A percentile compares a stretch with the other conserved stretches of the same genome.
Evolutionary conservation across 1,140 invertebrate genomes (phyloP).

Genomic region (Pissodes strobi): DNA sequence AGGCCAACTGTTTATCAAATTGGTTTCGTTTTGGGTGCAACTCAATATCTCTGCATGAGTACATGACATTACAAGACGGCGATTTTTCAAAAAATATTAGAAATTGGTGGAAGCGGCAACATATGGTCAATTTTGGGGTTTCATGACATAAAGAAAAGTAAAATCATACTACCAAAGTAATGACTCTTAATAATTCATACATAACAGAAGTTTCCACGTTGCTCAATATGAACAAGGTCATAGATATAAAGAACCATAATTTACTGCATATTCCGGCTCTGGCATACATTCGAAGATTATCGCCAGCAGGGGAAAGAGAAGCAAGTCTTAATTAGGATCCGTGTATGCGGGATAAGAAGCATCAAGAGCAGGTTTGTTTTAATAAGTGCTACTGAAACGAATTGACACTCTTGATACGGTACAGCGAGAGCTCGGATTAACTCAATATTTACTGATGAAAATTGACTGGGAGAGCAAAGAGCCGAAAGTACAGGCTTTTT

Average conservation of each 20-base stretch:
- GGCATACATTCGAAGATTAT: conserved; percentile 24
- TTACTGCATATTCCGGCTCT: conserved; percentile 6
- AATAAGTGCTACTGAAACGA: conserved; percentile 46
- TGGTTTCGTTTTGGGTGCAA: too few relatives aligned
- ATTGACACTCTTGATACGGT: conserved; percentile 45
- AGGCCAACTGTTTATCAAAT: too few relatives aligned
- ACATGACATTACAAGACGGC: too few relatives aligned
- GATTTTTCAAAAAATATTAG: too few relatives aligned
- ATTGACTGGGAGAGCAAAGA: conserved; percentile 42
- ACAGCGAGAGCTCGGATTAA: conserved; percentile 42
- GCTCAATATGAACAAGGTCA: too few relatives aligned
- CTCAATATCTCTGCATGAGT: too few relatives aligned
- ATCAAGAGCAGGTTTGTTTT: conserved; percentile 48
- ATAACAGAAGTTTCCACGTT: too few relatives aligned
- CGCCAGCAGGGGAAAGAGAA: conserved; percentile 31
- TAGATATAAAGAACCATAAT: neutral
- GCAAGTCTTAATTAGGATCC: conserved; percentile 42
- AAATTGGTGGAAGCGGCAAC: too few relatives aligned
- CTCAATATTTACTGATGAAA: conserved; percentile 51
- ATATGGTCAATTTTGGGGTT: too few relatives aligned
- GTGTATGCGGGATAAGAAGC: conserved; percentile 48
- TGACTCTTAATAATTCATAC: too few relatives aligned
- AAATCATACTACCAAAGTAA: too few relatives aligned
- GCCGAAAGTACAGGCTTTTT: conserved; percentile 34
- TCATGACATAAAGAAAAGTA: too few relatives aligned